Evolutionary conservation across 1,140 invertebrate species (phyloP).

Genomic region (Euura saliciscinereae): DNA sequence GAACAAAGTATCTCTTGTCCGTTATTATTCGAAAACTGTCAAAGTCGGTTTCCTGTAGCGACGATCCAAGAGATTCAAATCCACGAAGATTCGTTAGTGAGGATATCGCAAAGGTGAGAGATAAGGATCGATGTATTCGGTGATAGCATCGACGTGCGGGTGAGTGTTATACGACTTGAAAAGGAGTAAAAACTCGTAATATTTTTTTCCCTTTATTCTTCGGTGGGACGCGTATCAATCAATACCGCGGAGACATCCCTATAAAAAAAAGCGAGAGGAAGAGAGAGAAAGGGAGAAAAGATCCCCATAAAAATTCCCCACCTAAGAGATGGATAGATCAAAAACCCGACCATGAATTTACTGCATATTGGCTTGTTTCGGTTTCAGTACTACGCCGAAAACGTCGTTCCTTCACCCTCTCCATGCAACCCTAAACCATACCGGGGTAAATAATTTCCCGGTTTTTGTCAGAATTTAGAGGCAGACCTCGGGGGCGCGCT

Average conservation of each 20-base stretch:
- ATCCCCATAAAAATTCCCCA: background rate
- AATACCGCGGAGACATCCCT: conserved; percentile 4
- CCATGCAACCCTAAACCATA: background rate
- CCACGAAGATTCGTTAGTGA: no score
- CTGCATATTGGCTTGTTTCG: conserved; percentile 5
- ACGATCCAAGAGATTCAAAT: no score
- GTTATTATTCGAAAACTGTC: no score
- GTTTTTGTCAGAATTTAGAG: background rate
- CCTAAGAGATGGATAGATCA: background rate
- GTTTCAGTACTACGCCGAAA: background rate
- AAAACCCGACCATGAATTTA: conserved; percentile 5
- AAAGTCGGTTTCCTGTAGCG: no score
- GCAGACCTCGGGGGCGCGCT: background rate
- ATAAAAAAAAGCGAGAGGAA: background rate
- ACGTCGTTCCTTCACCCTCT: background rate
- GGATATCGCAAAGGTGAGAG: no score
- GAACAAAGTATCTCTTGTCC: background rate
- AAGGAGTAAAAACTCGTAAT: background rate
- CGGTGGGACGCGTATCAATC: background rate
- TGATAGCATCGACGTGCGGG: no score
- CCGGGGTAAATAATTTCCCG: background rate
- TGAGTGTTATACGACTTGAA: background rate
- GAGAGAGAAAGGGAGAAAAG: background rate
- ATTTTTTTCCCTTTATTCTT: background rate
- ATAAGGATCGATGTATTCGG: no score